phyloP scores from a whole-genome alignment of 1,140 invertebrate genomes.

The Ctenoplectra terminalis region DNA sequence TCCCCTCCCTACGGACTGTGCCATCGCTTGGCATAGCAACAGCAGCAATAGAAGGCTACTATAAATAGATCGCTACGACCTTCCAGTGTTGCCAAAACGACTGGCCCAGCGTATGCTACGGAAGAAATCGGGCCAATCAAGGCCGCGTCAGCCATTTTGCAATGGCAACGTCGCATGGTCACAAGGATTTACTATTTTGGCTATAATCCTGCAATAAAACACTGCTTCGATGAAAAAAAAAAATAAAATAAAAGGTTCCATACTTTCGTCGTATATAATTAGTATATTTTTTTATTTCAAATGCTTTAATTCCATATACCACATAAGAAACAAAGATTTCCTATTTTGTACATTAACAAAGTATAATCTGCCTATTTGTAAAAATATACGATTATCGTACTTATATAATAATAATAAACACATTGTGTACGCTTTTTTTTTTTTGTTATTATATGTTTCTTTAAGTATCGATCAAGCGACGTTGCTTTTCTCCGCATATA shows the following conservation, averaged over 20 bases:
- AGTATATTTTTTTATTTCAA: background rate
- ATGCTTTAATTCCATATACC: background rate
- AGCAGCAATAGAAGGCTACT: conserved; percentile 74
- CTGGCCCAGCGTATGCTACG: conserved; percentile 59
- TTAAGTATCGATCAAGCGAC: conserved; percentile 70
- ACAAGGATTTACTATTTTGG: background rate
- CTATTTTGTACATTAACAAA: background rate
- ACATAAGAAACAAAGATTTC: background rate
- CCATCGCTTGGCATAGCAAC: conserved; percentile 74
- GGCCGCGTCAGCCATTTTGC: conserved; percentile 48
- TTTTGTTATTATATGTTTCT: conserved; percentile 61
- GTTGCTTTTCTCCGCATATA: conserved; percentile 54
- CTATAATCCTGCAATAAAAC: background rate
- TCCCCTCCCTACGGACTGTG: conserved; percentile 41
- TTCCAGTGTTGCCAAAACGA: conserved; percentile 75
- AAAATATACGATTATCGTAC: background rate
- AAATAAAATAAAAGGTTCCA: background rate
- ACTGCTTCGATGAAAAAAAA: background rate
- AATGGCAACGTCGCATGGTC: conserved; percentile 66
- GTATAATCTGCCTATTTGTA: background rate
- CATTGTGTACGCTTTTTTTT: conserved; percentile 49
- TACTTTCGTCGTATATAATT: no score
- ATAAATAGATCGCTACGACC: conserved; percentile 72
- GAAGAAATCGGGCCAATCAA: conserved; percentile 60
- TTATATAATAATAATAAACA: conserved; percentile 19